Conservation (phyloP, 2,888 invertebrate species). For the Dryococelus australis region DNA sequence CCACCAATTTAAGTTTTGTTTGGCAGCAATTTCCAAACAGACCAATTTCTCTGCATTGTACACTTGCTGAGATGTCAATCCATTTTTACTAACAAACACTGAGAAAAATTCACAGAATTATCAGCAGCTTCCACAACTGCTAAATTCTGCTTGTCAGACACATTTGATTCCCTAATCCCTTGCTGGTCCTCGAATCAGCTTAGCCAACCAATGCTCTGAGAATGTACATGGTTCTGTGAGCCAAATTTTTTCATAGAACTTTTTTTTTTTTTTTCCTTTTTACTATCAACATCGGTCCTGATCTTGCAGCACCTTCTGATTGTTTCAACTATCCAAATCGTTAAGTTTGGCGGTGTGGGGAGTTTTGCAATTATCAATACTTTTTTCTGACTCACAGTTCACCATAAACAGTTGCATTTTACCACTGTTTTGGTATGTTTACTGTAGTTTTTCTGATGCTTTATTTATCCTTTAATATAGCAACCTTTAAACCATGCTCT, state of each 20-base stretch:
- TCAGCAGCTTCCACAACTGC: background rate
- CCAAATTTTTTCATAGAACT: background rate
- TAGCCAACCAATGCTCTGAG: background rate
- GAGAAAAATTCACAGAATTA: background rate
- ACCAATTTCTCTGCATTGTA: background rate
- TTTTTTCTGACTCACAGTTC: background rate
- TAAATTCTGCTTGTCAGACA: background rate
- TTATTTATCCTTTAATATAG: background rate
- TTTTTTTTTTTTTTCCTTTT: background rate
- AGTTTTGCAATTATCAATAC: background rate
- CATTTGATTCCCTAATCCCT: background rate
- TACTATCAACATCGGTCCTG: background rate
- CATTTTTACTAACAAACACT: background rate
- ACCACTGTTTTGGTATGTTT: background rate
- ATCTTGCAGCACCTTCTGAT: background rate
- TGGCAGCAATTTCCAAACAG: background rate
- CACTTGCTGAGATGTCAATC: background rate
- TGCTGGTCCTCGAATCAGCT: background rate
- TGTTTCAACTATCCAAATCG: background rate
- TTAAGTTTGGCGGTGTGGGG: background rate
- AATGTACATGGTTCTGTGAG: conserved; percentile 3
- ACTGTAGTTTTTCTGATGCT: background rate
- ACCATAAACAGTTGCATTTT: background rate
- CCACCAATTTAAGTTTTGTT: background rate
- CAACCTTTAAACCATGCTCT: background rate